A percentile compares a stretch with the other conserved stretches of the same genome.
These are phyloP conservation scores for Dromius quadrimaculatus DNA, from an alignment of 2,888 invertebrate species.

Conservation along the genomic window DNA sequence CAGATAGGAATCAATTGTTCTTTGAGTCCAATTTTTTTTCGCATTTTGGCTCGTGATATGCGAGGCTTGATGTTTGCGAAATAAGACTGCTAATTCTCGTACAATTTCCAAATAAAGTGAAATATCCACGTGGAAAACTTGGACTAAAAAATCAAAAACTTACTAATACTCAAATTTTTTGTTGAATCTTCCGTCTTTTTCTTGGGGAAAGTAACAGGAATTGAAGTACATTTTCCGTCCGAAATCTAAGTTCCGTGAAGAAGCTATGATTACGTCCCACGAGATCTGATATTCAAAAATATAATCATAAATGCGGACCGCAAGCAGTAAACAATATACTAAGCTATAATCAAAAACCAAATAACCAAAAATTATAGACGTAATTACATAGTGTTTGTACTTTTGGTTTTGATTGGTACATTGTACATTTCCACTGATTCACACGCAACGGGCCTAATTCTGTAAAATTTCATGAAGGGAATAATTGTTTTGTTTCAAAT, in stretches of 20 bases:
- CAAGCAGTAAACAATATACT: conserved; percentile 10
- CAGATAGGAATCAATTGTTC: too few species aligned
- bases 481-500: not conserved
- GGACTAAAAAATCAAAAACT: too few species aligned
- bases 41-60: too few species aligned
- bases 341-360: conserved; percentile 9
- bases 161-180: too few species aligned
- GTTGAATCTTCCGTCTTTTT: too few species aligned
- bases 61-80: too few species aligned
- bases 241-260: conserved; percentile 2
- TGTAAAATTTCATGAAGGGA: not conserved
- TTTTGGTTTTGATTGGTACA: not conserved
- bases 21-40: too few species aligned
- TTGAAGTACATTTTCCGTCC: not conserved
- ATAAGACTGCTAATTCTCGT: too few species aligned
- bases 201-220: not conserved
- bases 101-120: too few species aligned
- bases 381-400: conserved; percentile 1
- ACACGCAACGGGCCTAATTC: not conserved
- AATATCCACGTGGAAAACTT: too few species aligned
- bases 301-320: not conserved
- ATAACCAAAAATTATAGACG: not conserved
- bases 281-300: conserved; percentile 3
- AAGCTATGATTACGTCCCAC: not conserved
- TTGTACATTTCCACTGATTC: not conserved